phyloP scores from a whole-genome alignment of 2,888 invertebrate genomes.

The Capitulum mitella region DNA sequence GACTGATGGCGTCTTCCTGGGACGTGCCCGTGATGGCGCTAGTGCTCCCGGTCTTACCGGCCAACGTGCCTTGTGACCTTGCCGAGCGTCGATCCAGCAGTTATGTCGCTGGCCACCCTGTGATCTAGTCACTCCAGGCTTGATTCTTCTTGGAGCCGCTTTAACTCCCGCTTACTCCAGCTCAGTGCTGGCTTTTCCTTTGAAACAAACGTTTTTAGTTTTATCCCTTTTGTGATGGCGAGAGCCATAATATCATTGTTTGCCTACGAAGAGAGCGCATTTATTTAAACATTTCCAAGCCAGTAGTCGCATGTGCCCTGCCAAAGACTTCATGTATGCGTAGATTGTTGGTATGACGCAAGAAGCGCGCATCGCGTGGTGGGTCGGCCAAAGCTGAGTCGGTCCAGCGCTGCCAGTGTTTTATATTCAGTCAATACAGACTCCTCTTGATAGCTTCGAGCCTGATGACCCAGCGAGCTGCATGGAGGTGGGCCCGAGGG shows the following conservation, averaged over 20 bases:
- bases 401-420: neutral
- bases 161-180: neutral
- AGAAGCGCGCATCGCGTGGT: no score
- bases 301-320: neutral
- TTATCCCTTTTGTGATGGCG: no score
- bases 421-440: neutral
- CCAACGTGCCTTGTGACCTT: no score
- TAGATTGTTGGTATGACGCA: neutral
- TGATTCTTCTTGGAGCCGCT: neutral
- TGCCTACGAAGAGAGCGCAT: neutral
- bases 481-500: no score
- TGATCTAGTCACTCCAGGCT: neutral
- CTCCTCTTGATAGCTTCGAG: neutral
- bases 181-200: neutral
- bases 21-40: no score
- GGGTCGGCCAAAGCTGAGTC: no score
- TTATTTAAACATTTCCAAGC: conserved; percentile 6
- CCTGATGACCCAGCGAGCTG: no score
- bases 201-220: neutral
- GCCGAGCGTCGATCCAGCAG: no score
- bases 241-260: neutral
- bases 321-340: neutral
- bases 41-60: no score
- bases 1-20: no score
- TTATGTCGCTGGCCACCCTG: neutral